A percentile compares a stretch with the other conserved stretches of the same genome.
These are phyloP conservation scores for Miniopterus natalensis DNA, from an alignment of 2,113 vertebrate genomes.

Conservation along the genomic window DNA sequence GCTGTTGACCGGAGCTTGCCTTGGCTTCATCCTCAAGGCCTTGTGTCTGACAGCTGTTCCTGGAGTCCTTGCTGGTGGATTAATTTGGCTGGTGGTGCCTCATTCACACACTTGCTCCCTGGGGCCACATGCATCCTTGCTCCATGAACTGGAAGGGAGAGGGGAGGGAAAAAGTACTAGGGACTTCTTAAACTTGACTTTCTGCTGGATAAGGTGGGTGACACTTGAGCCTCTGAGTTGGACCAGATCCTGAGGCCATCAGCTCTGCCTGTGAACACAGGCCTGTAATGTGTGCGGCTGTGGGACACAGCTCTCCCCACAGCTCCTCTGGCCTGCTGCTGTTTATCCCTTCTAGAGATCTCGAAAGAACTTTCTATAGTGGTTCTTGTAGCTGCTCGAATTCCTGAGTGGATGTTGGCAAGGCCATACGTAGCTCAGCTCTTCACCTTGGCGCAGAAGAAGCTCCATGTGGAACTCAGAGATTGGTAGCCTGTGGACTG, in stretches of 20 bases:
- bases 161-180: not conserved
- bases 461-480: not conserved
- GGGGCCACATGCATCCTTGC: not conserved
- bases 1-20: not conserved
- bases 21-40: slow-evolving; percentile 5
- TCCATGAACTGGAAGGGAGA: not conserved
- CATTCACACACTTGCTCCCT: not conserved
- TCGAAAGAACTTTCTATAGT: not conserved
- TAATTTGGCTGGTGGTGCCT: slow-evolving; percentile 5
- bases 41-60: not conserved
- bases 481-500: not conserved
- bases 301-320: not conserved
- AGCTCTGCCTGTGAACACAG: not conserved
- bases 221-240: not conserved
- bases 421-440: rapidly evolving
- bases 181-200: not conserved
- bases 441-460: not conserved
- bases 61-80: slow-evolving; percentile 8
- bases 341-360: not conserved
- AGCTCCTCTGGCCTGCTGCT: not conserved
- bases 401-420: not conserved
- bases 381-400: not conserved
- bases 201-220: not conserved
- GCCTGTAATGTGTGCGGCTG: rapidly evolving
- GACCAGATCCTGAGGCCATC: not conserved